Base-by-base conservation (phyloP, 2,888 invertebrate genomes). In the Sarcophaga caerulescens region DNA sequence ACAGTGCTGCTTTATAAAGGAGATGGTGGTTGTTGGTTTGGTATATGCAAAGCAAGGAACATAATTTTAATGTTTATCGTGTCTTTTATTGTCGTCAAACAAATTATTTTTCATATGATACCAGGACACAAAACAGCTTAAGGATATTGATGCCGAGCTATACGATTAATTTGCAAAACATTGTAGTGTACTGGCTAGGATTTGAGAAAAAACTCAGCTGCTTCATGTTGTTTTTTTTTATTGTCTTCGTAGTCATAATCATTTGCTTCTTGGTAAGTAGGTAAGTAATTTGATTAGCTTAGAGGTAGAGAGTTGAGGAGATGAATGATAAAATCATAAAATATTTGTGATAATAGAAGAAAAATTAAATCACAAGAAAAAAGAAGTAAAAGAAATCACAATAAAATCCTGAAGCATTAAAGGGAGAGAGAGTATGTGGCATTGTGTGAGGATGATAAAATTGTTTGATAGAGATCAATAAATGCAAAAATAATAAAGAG, bases 61-160 rank as follows among this genome's bases (percentile, higher is more conserved):
- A 92, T 92, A 91, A 92, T 92, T 92, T 92, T 91, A 91, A 92
- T 92, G 92, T 92, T 92, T 92, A 92, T 92, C 92, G 90, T 35
- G 10, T 92, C 91, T 92, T 92, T 92, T 91, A 92, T 92, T 92
- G 91, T 92, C 91, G 92, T 92, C 92, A 91, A 92, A 91, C 91
- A 92, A 92, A 92, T 92, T 92, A 92, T 92, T 91, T 92, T 91
- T 92, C 89, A 92, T 91, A 90, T 90, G 77, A 86, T 84, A 84
- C 74, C 74, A 81, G 77, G 77, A 52, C 82, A 82, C 74, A 63
- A 80, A 25, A 89, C 89, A 89, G 91, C 92, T 90, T 89, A 90
- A 90, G 90, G 89, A 89, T 89, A 88, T 90, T 90, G 90, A 90
- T 89, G 90, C 74, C 88, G 83, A 78, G 69, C 45, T 65, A 25